Evolutionary conservation across 2,888 invertebrate species (phyloP), one percentile per base, ranked within the genome.

Genomic region (Phaonia tiefii): DNA sequence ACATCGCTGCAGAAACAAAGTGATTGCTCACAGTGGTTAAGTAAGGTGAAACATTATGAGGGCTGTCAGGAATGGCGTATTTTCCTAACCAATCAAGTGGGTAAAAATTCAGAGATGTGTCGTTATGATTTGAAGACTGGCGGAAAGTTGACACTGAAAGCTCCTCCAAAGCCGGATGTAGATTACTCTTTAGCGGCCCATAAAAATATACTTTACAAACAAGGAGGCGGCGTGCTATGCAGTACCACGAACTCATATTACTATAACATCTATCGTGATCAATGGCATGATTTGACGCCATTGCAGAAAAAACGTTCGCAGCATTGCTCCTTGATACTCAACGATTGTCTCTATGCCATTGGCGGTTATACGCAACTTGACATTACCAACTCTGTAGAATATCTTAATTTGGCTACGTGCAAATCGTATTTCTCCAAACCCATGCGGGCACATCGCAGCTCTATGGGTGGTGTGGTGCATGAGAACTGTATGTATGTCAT

Each of bases 1-100:
- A 79, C 83, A 20, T 78, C 85, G 8, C 65, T 87, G 8, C 80
- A 72, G n/a, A 77, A 84, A 11, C 83, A 85, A n/a, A 71, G 79
- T 1, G 84, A 85, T 26, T 85, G 86, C 46, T 75, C 80, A 1
- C 80, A 84, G 25, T 88, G 88, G 88, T 65, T 85, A n/a, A 82
- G 80, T 17, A 85, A 84, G 26, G 86, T 86, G 15, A 74, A 83
- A 25, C 82, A 85, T 5, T 84, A 84, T 44, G 79, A 79, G 7
- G 83, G 77, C 51, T 83, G 79, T 13, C 70, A 83, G 51, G 85
- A 86, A 11, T 87, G 86, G 86, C 86, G 85, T 25, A 84, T 87
- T 15, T 88, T 87, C 83, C 81, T 88, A 15, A 80, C 87, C 22
- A 87, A 88, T 58, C 87, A 88, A 84, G 86, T 87, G 85, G 86